A percentile compares a stretch with the other conserved stretches of the same genome.
phyloP scores from a whole-genome alignment of 2,888 invertebrate genomes.

The Drosophila neotestacea region DNA sequence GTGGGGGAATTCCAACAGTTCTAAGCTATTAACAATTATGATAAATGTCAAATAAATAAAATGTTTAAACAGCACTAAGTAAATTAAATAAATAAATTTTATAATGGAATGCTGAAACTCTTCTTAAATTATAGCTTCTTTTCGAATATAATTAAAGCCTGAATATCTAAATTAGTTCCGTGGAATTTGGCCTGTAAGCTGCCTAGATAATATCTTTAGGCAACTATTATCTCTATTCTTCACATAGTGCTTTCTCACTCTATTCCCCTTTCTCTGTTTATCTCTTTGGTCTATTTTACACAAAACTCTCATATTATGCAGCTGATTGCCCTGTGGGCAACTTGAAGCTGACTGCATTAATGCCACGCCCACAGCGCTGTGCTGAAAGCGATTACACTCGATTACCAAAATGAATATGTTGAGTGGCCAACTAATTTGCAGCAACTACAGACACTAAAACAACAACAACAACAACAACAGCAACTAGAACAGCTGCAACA shows the following conservation, averaged over 20 bases:
- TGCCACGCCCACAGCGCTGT: slow-evolving; percentile 44
- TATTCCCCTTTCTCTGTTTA: background rate
- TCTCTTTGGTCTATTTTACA: slow-evolving; percentile 6
- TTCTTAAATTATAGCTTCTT: background rate
- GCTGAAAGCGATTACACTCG: slow-evolving; percentile 62
- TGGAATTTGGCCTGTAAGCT: background rate
- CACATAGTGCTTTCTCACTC: background rate
- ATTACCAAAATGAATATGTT: slow-evolving; percentile 70
- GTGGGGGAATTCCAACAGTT: background rate
- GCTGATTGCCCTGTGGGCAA: slow-evolving; percentile 39
- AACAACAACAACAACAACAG: slow-evolving; percentile 10
- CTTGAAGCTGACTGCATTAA: slow-evolving; percentile 25
- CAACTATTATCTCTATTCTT: background rate
- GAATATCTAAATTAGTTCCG: background rate
- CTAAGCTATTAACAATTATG: background rate
- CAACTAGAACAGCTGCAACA: slow-evolving; percentile 5
- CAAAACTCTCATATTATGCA: slow-evolving; percentile 20
- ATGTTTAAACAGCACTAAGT: background rate
- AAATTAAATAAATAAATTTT: background rate
- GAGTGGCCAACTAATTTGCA: slow-evolving; percentile 64
- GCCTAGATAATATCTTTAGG: slow-evolving; percentile 1
- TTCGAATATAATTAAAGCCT: background rate
- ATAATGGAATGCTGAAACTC: too few species aligned
- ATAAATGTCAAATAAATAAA: background rate
- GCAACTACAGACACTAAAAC: slow-evolving; percentile 29